phyloP scores from a whole-genome alignment of 1,140 invertebrate genomes.

The Cydia fagiglandana region DNA sequence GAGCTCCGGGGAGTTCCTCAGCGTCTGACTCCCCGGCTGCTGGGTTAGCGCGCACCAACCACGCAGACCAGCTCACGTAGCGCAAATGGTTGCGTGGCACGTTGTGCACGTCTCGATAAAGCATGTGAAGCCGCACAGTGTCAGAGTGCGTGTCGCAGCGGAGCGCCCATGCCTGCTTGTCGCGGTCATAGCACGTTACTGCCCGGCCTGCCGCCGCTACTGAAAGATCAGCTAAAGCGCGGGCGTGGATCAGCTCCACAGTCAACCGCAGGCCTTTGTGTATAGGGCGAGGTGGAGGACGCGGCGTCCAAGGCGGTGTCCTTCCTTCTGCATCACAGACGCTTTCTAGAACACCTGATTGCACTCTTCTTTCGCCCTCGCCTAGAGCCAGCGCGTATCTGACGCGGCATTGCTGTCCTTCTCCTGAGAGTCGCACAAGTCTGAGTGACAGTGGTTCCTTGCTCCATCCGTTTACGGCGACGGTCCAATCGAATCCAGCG shows the following conservation, averaged over 20 bases:
- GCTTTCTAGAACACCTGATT: constrained; percentile 89
- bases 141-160: constrained; percentile 90
- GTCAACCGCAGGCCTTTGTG: constrained; percentile 65
- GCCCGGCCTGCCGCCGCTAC: constrained; percentile 86
- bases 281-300: constrained; percentile 70
- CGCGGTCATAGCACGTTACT: constrained; percentile 90
- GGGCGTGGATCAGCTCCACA: constrained; percentile 76
- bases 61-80: constrained; percentile 90
- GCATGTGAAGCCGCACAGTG: constrained; percentile 87
- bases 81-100: constrained; percentile 90
- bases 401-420: constrained; percentile 89
- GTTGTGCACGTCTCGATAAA: constrained; percentile 92
- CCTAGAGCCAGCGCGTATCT: constrained; percentile 87
- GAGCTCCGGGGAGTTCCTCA: constrained; percentile 84
- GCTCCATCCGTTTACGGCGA: constrained; percentile 86
- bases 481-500: constrained; percentile 91
- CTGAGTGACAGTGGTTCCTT: constrained; percentile 81
- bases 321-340: constrained; percentile 87
- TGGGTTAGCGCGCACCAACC: constrained; percentile 82
- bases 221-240: constrained; percentile 87
- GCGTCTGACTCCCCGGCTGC: constrained; percentile 80
- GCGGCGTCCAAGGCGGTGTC: constrained; percentile 86
- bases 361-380: constrained; percentile 85
- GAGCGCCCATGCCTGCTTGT: constrained; percentile 90
- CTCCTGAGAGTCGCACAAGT: constrained; percentile 88